Conservation (phyloP, 1,140 invertebrate genomes). For the Micrasema longulum region DNA sequence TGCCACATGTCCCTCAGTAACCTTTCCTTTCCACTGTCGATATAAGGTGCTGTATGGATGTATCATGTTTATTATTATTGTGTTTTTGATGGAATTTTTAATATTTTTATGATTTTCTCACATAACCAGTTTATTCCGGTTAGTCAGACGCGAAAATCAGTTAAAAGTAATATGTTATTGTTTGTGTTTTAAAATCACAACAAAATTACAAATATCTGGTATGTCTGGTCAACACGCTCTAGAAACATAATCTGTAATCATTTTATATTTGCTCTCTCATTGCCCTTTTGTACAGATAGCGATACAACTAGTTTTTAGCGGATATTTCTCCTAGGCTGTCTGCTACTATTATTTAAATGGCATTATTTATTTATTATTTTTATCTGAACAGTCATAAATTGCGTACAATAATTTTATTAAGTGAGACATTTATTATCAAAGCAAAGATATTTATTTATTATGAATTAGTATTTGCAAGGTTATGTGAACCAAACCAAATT, state of each 20-base stretch:
- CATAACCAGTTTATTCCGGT: background rate
- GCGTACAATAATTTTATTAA: background rate
- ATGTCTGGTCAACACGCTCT: conserved; percentile 6
- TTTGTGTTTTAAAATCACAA: background rate
- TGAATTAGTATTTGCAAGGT: conserved; percentile 7
- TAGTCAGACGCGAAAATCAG: background rate
- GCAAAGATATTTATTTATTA: background rate
- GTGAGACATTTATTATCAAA: conserved; percentile 4
- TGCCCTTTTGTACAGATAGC: conserved; percentile 12
- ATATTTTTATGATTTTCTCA: background rate
- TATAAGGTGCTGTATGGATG: too few species aligned
- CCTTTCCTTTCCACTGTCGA: too few species aligned
- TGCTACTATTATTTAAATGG: background rate
- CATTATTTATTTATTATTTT: conserved; percentile 7
- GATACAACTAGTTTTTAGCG: conserved; percentile 5
- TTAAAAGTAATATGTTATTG: background rate
- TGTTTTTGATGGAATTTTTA: background rate
- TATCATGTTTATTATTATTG: background rate
- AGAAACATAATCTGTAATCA: conserved; percentile 12
- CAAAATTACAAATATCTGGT: background rate
- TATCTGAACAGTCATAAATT: background rate
- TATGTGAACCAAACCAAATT: too few species aligned
- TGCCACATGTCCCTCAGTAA: too few species aligned
- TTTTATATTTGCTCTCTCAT: conserved; percentile 23
- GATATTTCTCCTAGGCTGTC: conserved; percentile 5